Evolutionary conservation across 2,797 vertebrate species (phyloP).

Genomic region (Bothrops alternatus): DNA sequence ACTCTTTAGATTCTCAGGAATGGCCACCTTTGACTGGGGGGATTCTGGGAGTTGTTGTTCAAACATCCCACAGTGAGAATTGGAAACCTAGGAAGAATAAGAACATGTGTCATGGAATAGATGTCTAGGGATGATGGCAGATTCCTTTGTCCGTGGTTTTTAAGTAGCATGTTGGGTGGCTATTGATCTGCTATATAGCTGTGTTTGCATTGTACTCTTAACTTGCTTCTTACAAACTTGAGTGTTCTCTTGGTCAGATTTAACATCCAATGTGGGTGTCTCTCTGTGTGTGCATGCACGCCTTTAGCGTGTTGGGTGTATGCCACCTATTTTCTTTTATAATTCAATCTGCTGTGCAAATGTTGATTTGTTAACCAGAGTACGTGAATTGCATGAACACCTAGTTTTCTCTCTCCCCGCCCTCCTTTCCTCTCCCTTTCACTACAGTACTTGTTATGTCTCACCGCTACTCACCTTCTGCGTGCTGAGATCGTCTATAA

Average conservation of each 20-base stretch:
- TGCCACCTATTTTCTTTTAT: neutral
- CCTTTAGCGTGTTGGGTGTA: neutral
- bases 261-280: neutral
- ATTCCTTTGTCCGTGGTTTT: neutral
- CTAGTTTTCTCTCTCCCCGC: neutral
- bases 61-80: neutral
- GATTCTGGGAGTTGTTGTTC: neutral
- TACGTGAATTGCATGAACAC: neutral
- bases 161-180: neutral
- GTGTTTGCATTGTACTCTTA: neutral
- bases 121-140: neutral
- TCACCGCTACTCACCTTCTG: conserved; percentile 16
- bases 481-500: conserved; percentile 60
- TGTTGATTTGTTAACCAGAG: neutral
- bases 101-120: neutral
- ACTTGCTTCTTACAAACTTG: neutral
- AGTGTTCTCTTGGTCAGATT: neutral
- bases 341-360: neutral
- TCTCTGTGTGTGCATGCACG: neutral
- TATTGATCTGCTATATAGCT: neutral
- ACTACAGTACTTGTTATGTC: neutral
- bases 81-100: neutral
- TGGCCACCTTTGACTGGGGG: neutral
- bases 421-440: neutral
- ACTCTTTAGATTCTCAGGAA: neutral